Conservation (phyloP, 2,113 vertebrate species). For the Podocnemis expansa region DNA sequence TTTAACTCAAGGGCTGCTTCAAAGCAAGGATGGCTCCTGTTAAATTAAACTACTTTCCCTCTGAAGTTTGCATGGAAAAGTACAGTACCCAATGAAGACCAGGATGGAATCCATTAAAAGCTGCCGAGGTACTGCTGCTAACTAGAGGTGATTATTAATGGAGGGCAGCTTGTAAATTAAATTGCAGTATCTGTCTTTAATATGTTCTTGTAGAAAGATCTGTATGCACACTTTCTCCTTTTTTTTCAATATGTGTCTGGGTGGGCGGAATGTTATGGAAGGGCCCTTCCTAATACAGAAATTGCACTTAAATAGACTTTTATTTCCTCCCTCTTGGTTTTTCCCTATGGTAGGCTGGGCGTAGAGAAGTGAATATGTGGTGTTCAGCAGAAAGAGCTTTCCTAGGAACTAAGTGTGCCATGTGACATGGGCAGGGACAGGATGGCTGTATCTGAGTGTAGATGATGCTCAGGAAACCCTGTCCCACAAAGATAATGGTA, state of each 20-base stretch:
- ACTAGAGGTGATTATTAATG: constrained; percentile 36
- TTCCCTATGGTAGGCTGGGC: not conserved
- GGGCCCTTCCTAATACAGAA: not conserved
- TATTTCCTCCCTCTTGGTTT: constrained; percentile 8
- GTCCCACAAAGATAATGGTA: constrained; percentile 23
- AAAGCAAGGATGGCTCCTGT: constrained; percentile 63
- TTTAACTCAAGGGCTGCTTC: constrained; percentile 65
- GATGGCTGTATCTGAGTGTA: not conserved
- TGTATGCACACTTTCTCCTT: constrained; percentile 8
- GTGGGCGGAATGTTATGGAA: not conserved
- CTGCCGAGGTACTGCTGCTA: constrained; percentile 45
- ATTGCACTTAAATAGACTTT: not conserved
- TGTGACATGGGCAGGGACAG: not conserved
- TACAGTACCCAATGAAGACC: constrained; percentile 53
- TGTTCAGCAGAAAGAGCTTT: not conserved
- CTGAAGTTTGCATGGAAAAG: constrained; percentile 50
- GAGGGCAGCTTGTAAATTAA: constrained; percentile 48
- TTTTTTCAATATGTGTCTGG: not conserved
- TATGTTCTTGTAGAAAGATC: constrained; percentile 22
- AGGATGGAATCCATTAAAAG: constrained; percentile 32
- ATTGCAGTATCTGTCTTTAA: constrained; percentile 26
- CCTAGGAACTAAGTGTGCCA: not conserved
- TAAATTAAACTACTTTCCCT: constrained; percentile 63
- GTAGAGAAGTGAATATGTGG: not conserved
- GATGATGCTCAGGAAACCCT: not conserved